A percentile compares a stretch with the other conserved stretches of the same genome.
phyloP scores from a whole-genome alignment of 1,140 invertebrate genomes.

The Atta cephalotes region DNA sequence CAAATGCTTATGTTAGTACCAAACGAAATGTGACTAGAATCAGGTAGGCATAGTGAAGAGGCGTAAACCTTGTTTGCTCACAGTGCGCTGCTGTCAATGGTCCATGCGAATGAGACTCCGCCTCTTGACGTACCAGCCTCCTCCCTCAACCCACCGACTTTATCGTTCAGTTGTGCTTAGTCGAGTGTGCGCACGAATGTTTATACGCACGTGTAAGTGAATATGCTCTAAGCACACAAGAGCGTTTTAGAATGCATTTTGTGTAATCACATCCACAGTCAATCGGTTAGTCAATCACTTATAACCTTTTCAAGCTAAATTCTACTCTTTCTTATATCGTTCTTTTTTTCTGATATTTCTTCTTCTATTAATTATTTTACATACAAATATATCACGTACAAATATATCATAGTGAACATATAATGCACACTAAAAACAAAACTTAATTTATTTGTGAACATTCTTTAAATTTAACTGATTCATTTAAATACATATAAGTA shows the following conservation, averaged over 20 bases:
- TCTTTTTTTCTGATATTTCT: not conserved
- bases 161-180: slow-evolving; percentile 64
- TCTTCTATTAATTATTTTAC: not conserved
- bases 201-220: slow-evolving; percentile 44
- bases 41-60: slow-evolving; percentile 75
- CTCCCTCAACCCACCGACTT: slow-evolving; percentile 66
- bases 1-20: slow-evolving; percentile 41
- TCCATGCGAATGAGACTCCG: slow-evolving; percentile 82
- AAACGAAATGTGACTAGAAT: slow-evolving; percentile 36
- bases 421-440: not conserved
- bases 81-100: slow-evolving; percentile 83
- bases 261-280: slow-evolving; percentile 38
- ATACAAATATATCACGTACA: no score
- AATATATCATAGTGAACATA: not conserved
- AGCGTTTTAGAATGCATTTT: slow-evolving; percentile 9
- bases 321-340: slow-evolving; percentile 7
- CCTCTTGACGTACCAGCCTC: slow-evolving; percentile 79
- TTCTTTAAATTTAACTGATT: slow-evolving; percentile 12
- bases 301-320: slow-evolving; percentile 24
- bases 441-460: not conserved
- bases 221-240: slow-evolving; percentile 9
- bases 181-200: slow-evolving; percentile 77
- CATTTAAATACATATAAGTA: slow-evolving; percentile 19
- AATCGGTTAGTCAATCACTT: slow-evolving; percentile 67
- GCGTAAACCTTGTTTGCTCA: slow-evolving; percentile 79